Evolutionary conservation across 2,113 vertebrate species (phyloP), one percentile per base, ranked within the genome.

Genomic region (Corythornis cristatus): DNA sequence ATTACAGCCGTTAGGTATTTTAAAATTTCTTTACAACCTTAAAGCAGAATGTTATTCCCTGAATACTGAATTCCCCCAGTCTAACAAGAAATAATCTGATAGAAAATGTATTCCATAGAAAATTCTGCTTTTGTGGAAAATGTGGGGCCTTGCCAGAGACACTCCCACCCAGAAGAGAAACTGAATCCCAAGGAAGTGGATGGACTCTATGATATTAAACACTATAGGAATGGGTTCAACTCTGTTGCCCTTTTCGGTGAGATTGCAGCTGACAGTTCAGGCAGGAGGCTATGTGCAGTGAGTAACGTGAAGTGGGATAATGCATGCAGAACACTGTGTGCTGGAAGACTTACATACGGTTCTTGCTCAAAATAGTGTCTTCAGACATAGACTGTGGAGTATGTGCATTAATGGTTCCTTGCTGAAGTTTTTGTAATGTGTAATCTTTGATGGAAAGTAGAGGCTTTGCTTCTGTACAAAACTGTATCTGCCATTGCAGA

Each of bases 241-340:
- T 89, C 67, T 21, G 8, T 78, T 95, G 87, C 85, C 91, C 79
- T 93, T 95, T 94, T 89, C 0, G 40, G 93, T 81, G 89, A 93
- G 93, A 95, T 95, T 86, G 83, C 89, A 96, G 89, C 94, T 95
- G 95, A 89, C 91, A 93, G 85, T 91, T 94, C 67, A 91, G 91
- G 93, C 94, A 90, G 91, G 89, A 95, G 65, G 79, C 91, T 94
- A 68, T 86, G 87, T 91, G 82, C 93, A 83, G 75, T 91, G 93
- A 93, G 89, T 88, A 89, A 95, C 25, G 1, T 83, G 87, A 89
- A 93, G 91, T 93, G 87, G 89, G 96, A 96, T 96, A 94, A 95
- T 93, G 85, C 91, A 93, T 89, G 81, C 93, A 93, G 94, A 96
- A 83, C 57, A 45, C 87, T 88, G 73, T 72, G 42, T 96, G 85